Conservation (phyloP, 2,888 invertebrate genomes). For the Marasmarcha lunaedactyla region DNA sequence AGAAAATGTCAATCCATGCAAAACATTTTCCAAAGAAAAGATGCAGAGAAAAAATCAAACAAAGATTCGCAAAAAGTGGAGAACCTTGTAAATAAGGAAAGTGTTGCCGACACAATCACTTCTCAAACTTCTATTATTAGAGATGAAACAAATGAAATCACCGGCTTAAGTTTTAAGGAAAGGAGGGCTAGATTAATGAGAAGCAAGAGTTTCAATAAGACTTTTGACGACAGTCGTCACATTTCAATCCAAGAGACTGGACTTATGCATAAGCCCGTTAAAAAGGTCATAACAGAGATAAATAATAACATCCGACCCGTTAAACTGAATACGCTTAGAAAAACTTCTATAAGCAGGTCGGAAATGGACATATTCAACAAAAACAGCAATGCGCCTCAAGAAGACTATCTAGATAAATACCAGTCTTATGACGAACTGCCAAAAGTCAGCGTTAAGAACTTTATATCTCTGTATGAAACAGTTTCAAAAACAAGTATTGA, state of each 20-base stretch:
- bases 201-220: constrained; percentile 31
- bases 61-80: constrained; percentile 1
- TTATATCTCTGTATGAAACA: constrained; percentile 53
- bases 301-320: not conserved
- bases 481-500: constrained; percentile 36
- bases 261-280: not conserved
- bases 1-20: constrained; percentile 42
- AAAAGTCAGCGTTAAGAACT: constrained; percentile 51
- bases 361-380: constrained; percentile 63
- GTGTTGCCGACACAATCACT: constrained; percentile 6
- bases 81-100: constrained; percentile 14
- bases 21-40: constrained; percentile 32
- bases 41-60: constrained; percentile 20
- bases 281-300: not conserved
- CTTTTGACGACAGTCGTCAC: constrained; percentile 13
- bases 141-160: not conserved
- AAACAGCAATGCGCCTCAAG: constrained; percentile 23
- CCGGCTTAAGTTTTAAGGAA: constrained; percentile 22
- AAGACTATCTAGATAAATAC: constrained; percentile 44
- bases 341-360: constrained; percentile 52
- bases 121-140: constrained; percentile 2
- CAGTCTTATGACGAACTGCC: constrained; percentile 58
- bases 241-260: constrained; percentile 9
- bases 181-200: constrained; percentile 31
- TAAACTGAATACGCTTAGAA: constrained; percentile 23